Conservation (phyloP, 2,113 vertebrate genomes). For the Diadophis punctatus region DNA sequence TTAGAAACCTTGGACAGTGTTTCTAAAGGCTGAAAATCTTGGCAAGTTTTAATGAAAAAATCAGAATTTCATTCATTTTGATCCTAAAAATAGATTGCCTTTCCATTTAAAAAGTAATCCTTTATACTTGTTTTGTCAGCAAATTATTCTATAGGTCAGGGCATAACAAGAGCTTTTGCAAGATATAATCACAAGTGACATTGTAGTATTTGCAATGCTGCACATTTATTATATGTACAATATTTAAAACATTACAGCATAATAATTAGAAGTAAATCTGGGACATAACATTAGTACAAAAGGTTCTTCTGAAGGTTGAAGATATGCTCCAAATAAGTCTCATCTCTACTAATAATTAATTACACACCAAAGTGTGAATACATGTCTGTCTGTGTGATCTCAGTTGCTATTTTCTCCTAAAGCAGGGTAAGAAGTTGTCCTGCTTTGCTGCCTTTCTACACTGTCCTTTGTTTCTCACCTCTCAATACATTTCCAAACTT, state of each 20-base stretch:
- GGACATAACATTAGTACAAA: neutral
- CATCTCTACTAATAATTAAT: neutral
- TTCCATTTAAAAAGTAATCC: neutral
- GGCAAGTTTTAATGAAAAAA: neutral
- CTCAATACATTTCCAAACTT: neutral
- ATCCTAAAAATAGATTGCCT: neutral
- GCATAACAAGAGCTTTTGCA: neutral
- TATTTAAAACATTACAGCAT: neutral
- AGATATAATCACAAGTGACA: neutral
- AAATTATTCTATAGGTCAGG: neutral
- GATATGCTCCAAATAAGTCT: neutral
- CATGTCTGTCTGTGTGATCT: neutral
- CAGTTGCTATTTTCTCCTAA: neutral
- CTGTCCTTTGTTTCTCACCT: neutral
- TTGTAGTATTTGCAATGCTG: neutral
- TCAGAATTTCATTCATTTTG: neutral
- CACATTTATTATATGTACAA: neutral
- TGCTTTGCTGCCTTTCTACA: neutral
- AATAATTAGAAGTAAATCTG: neutral
- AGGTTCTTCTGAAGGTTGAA: neutral
- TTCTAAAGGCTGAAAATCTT: neutral
- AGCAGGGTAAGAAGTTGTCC: neutral
- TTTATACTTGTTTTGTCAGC: neutral
- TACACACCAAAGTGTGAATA: neutral
- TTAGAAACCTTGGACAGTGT: neutral